Conservation (phyloP, 2,888 invertebrate species). For the Netelia melanura region DNA sequence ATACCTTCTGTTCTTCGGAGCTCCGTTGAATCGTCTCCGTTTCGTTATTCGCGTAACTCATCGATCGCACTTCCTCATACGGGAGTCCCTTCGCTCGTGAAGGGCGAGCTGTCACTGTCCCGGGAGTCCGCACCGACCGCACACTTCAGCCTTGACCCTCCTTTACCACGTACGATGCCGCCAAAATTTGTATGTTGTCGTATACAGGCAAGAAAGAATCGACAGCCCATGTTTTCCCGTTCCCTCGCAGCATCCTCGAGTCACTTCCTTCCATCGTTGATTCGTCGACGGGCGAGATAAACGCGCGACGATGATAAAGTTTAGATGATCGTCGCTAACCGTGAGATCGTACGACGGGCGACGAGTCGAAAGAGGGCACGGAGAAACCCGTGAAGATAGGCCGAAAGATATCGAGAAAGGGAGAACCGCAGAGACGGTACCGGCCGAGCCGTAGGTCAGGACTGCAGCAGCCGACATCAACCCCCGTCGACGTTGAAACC, state of each 20-base stretch:
- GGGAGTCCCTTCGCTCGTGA: not conserved
- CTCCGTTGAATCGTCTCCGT: not conserved
- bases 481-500: conserved; percentile 63
- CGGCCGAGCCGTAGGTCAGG: conserved; percentile 71
- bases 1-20: not conserved
- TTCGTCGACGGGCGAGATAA: not conserved
- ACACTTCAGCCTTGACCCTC: conserved; percentile 12
- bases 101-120: not conserved
- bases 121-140: conserved; percentile 8
- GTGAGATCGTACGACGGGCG: not conserved
- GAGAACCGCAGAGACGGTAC: conserved; percentile 66
- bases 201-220: not conserved
- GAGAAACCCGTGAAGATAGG: conserved; percentile 43
- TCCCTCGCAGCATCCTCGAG: not conserved
- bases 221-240: not conserved
- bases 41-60: conserved; percentile 11
- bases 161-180: not conserved
- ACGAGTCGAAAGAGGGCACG: conserved; percentile 9
- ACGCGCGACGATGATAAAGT: too few relatives aligned
- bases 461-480: conserved; percentile 67
- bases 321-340: too few relatives aligned
- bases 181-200: not conserved
- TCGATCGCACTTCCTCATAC: conserved; percentile 6
- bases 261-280: not conserved
- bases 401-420: conserved; percentile 61